Evolutionary conservation across 2,888 invertebrate genomes (phyloP), one percentile per base, ranked within the genome.

Genomic region (Apamea monoglypha): DNA sequence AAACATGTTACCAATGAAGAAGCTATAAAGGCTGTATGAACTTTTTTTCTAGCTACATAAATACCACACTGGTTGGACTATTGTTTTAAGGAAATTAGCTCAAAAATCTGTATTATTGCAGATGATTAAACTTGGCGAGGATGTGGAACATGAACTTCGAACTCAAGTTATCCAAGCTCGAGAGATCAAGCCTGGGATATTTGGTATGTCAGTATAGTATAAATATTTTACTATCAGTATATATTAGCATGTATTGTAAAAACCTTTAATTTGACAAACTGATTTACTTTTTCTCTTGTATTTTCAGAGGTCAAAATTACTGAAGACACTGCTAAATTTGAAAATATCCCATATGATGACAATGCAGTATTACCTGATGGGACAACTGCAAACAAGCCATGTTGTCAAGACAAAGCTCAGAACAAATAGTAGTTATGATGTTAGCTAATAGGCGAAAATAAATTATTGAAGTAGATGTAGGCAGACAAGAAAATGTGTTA

Each of bases 111-210:
- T 50, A 71, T 61, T 44, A 47, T 76, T 97, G 78, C 90, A 98
- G 98, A 95, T 98, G 95, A 93, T 98, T 14, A 97, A 98, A 92
- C 97, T 98, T 90, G 97, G 98, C 1, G 95, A 97, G 85, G 98
- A 98, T 91, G 98, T 98, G 4, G 98, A 98, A 91, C 94, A 94
- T 73, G 98, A 98, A 95, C 91, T 98, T 47, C 97, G 97, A 90
- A 98, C 98, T 21, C 98, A 98, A 91, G 97, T 98, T 3, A 97
- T 98, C 80, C 98, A 98, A 94, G 98, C 98, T 8, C 95, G 96
- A 86, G 97, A 98, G 96, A 97, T 97, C n/a, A 95, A 97, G 88
- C 97, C 98, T 63, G 98, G 98, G 83, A 96, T 97, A 85, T 98
- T 96, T 95, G 97, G 98, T 98, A 96, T 50, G 76, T 50, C n/a